These are phyloP conservation scores for Pristionchus exspectatus DNA, from an alignment of 2,888 invertebrate genomes.

Conservation along the genomic window DNA sequence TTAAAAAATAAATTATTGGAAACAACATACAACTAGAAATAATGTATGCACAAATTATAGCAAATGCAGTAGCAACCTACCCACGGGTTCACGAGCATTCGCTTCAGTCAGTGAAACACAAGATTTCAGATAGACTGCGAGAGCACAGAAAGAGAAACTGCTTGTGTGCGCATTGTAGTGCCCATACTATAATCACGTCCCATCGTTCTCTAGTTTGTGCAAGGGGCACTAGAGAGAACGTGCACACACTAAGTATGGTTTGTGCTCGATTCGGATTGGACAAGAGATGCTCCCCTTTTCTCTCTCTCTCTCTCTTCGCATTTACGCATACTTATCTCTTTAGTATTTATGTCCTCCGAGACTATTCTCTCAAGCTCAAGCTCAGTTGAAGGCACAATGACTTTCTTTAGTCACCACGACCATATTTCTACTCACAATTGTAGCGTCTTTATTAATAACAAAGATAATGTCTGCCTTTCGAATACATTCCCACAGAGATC, in stretches of 20 bases:
- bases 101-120: not conserved
- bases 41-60: not conserved
- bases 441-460: no score
- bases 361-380: not conserved
- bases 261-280: not conserved
- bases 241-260: not conserved
- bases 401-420: no score
- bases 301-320: not conserved
- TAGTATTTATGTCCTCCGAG: not conserved
- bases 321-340: not conserved
- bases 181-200: not conserved
- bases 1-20: not conserved
- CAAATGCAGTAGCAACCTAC: not conserved
- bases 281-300: not conserved
- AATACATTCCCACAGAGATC: no score
- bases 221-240: not conserved
- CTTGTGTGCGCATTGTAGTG: not conserved
- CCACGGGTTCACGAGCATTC: not conserved
- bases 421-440: no score
- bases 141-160: not conserved
- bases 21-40: not conserved
- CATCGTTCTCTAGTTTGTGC: conserved; percentile 14
- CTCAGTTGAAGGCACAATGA: no score
- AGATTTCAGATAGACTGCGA: not conserved
- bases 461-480: no score